These are phyloP conservation scores for Lates japonicus DNA, from an alignment of 2,797 vertebrate genomes.

Conservation along the genomic window DNA sequence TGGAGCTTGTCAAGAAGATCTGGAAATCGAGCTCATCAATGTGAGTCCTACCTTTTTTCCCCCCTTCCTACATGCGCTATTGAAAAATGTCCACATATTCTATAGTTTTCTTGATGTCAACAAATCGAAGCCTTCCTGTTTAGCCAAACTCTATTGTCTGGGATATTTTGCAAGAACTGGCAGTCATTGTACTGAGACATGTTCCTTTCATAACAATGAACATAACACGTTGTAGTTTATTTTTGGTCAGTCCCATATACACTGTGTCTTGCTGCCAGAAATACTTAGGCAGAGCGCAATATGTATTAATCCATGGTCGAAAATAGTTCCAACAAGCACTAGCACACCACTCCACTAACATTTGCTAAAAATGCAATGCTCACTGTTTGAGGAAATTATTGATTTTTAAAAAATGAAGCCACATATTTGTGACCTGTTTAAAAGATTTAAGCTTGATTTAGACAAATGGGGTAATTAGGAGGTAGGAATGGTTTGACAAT, in stretches of 20 bases:
- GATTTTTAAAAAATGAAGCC: background rate
- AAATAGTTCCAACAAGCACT: slow-evolving; percentile 11
- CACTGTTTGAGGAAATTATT: background rate
- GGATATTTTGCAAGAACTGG: background rate
- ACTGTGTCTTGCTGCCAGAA: slow-evolving; percentile 10
- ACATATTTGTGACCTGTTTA: background rate
- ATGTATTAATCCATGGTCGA: slow-evolving; percentile 12
- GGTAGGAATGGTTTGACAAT: background rate
- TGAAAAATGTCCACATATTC: background rate
- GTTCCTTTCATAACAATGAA: background rate
- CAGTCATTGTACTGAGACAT: background rate
- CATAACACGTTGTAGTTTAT: background rate
- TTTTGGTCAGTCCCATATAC: slow-evolving; percentile 11
- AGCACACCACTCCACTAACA: background rate
- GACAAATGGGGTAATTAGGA: background rate
- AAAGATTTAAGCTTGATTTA: background rate
- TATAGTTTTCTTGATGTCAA: background rate
- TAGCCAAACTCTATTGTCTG: background rate
- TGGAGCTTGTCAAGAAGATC: slow-evolving; percentile 99
- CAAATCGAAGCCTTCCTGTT: background rate
- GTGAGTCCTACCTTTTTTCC: slow-evolving; percentile 85
- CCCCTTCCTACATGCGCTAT: background rate
- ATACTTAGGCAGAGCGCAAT: slow-evolving; percentile 11
- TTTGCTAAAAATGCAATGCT: background rate
- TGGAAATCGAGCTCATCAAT: slow-evolving; percentile 99